Evolutionary conservation across 1,140 invertebrate species (phyloP), one percentile per base, ranked within the genome.

Genomic region (Aradophagus sp.): DNA sequence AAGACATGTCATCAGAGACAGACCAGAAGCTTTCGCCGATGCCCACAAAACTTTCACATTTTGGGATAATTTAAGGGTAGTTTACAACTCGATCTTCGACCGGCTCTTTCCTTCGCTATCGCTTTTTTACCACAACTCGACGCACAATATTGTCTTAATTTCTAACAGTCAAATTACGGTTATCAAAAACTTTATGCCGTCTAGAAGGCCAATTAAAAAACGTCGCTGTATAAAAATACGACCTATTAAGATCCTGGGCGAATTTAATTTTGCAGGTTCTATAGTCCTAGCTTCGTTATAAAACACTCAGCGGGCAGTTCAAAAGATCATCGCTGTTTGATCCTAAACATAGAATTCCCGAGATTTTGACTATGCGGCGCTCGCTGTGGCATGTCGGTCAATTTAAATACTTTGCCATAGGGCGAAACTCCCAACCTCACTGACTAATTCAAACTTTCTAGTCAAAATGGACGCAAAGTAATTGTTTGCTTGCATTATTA

Each of bases 11-110:
- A 62, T 50, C 45, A 17, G 20, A 26, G 23, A 41, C 36, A 38
- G 48, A 55, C 39, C 39, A 15, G 45, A 15, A 52, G 52, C 53
- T 67, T 67, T 67, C 39, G 53, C 32, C 45, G 29, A 11, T 11
- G 11, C 19, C n/a, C 23, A 41, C 26, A 38, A 53, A 67, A 58
- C 53, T 67, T 67, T 67, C 53, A 59, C 53, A 45, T 50, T 55
- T 48, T 5, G 26, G 55, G 39, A 53, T 61, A 58, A 58, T 58
- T 67, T 67, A 52, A 20, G 63, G 63, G 53, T 58, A 35, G 63
- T 42, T 48, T 2, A 8, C 5, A 11, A 35, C 15, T 3, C n/a
- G 29, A 10, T 35, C 45, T 56, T 29, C 14, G n/a, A n/a, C 11
- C 15, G 14, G 11, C 23, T 52, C 15, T 2, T 27, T 36, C 11